A percentile compares a stretch with the other conserved stretches of the same genome.
phyloP scores from a whole-genome alignment of 1,140 invertebrate genomes.

The Piezodorus guildinii region DNA sequence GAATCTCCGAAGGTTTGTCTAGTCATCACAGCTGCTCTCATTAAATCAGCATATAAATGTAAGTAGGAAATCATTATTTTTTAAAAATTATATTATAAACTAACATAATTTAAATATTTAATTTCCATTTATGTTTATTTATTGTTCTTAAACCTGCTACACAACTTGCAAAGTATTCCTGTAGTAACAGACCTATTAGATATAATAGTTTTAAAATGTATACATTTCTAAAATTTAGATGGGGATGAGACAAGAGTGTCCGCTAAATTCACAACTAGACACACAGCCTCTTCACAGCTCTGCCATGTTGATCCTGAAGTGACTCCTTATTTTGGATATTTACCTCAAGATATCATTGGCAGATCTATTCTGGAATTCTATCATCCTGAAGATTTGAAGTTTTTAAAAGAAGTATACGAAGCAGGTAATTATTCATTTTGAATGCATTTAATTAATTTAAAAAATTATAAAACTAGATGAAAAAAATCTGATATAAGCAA shows the following conservation, averaged over 20 bases:
- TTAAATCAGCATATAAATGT: slow-evolving; percentile 66
- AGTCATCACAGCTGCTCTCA: slow-evolving; percentile 55
- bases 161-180: no score
- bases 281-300: slow-evolving; percentile 58
- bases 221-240: slow-evolving; percentile 34
- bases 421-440: slow-evolving; percentile 42
- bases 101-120: no score
- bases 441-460: slow-evolving; percentile 15
- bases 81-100: no score
- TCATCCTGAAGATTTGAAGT: slow-evolving; percentile 70
- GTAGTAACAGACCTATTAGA: no score
- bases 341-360: slow-evolving; percentile 77
- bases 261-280: slow-evolving; percentile 61
- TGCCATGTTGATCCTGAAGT: slow-evolving; percentile 65
- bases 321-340: slow-evolving; percentile 70
- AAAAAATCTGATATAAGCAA: no score
- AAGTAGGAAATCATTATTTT: slow-evolving; percentile 28
- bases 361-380: slow-evolving; percentile 75
- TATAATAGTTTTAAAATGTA: no score
- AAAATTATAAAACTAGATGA: not conserved
- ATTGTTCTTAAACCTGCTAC: no score
- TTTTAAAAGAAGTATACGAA: slow-evolving; percentile 72
- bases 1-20: slow-evolving; percentile 41
- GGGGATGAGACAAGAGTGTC: slow-evolving; percentile 46
- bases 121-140: no score